phyloP scores from a whole-genome alignment of 2,888 invertebrate genomes.

The Caenorhabditis zanzibari region DNA sequence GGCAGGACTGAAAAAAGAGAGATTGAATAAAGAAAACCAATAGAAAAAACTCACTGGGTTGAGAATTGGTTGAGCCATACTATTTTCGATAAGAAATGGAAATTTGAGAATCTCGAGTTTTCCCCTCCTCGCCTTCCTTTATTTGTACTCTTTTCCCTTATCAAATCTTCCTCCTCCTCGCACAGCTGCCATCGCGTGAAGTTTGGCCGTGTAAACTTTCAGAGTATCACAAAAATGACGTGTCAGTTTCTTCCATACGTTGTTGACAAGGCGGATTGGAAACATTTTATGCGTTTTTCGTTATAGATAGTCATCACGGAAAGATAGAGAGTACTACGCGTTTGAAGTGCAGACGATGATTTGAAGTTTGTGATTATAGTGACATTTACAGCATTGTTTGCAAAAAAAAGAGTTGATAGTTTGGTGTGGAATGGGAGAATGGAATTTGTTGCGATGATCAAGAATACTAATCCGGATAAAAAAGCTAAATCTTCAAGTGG shows the following conservation, averaged over 20 bases:
- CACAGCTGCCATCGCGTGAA: conserved; percentile 36
- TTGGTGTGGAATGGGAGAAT: not conserved
- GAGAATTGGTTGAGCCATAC: conserved; percentile 55
- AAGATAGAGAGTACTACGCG: conserved; percentile 16
- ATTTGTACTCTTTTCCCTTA: conserved; percentile 49
- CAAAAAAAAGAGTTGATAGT: not conserved
- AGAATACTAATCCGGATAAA: not conserved
- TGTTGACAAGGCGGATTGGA: conserved; percentile 40
- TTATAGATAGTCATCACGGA: conserved; percentile 10
- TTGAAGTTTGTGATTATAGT: conserved; percentile 23
- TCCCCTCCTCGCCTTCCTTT: conserved; percentile 5
- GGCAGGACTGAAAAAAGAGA: conserved; percentile 32
- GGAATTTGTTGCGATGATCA: not conserved
- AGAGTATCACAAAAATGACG: conserved; percentile 47
- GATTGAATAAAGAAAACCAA: not conserved
- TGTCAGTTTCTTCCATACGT: conserved; percentile 1
- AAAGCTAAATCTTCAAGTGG: not conserved
- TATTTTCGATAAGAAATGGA: conserved; percentile 8
- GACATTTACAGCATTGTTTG: conserved; percentile 37
- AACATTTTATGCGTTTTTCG: conserved; percentile 26
- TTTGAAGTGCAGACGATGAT: conserved; percentile 11
- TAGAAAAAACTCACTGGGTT: conserved; percentile 52
- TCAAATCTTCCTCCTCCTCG: conserved; percentile 4
- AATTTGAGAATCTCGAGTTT: conserved; percentile 23
- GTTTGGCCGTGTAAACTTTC: conserved; percentile 51